A percentile compares a stretch with the other conserved stretches of the same genome.
These are phyloP conservation scores for Icerya purchasi DNA, from an alignment of 2,888 invertebrate species.

Conservation along the genomic window DNA sequence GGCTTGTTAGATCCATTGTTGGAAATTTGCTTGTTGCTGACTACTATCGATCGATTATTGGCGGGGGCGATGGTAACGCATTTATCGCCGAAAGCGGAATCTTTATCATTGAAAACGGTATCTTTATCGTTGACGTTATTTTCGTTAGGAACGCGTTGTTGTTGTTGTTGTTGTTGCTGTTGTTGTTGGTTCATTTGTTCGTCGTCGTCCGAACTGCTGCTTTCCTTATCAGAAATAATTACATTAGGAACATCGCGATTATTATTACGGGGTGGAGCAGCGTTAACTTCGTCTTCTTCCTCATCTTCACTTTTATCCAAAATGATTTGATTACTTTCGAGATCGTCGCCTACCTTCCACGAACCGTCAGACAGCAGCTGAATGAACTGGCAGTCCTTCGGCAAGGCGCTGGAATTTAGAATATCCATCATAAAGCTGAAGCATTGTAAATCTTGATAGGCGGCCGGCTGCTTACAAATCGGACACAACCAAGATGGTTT, in stretches of 20 bases:
- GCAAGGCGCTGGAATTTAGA: slow-evolving; percentile 41
- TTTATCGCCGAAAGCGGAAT: not conserved
- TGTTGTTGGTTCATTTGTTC: too few relatives aligned
- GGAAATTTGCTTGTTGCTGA: not conserved
- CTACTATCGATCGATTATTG: not conserved
- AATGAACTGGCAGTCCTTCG: slow-evolving; percentile 53
- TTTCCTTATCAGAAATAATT: too few relatives aligned
- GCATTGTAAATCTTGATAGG: not conserved
- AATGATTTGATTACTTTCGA: too few relatives aligned
- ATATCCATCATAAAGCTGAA: slow-evolving; percentile 67
- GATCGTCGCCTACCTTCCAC: slow-evolving; percentile 46
- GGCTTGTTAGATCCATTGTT: too few relatives aligned
- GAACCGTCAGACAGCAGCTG: slow-evolving; percentile 64
- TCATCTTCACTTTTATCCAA: too few relatives aligned
- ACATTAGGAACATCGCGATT: too few relatives aligned
- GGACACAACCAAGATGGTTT: slow-evolving; percentile 98
- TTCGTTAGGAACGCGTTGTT: not conserved
- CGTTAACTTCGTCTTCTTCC: too few relatives aligned
- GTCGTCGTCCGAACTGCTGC: too few relatives aligned
- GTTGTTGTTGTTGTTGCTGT: too few relatives aligned
- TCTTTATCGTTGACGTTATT: not conserved
- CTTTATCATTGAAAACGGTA: not conserved
- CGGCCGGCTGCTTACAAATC: slow-evolving; percentile 77
- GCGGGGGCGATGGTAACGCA: not conserved
- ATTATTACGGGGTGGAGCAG: too few relatives aligned